These are phyloP conservation scores for Troglohyphantes excavatus DNA, from an alignment of 2,888 invertebrate genomes.

Conservation along the genomic window DNA sequence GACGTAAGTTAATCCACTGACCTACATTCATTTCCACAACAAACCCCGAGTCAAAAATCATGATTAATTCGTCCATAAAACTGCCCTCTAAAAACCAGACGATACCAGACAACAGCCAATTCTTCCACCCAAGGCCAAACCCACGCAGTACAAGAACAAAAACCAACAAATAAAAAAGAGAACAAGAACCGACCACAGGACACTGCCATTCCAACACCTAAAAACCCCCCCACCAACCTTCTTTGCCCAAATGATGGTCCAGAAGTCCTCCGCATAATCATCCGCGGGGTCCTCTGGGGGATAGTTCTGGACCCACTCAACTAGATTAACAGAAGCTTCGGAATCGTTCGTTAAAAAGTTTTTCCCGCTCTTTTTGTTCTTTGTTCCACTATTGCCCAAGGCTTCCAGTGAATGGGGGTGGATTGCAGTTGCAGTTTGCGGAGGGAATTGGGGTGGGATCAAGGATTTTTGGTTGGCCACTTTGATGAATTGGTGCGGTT, in stretches of 20 bases:
- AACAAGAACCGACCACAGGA: conserved; percentile 20
- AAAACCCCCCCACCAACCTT: not conserved
- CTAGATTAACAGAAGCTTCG: conserved; percentile 60
- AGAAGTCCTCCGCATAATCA: conserved; percentile 48
- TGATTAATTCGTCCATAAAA: not conserved
- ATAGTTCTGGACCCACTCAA: conserved; percentile 53
- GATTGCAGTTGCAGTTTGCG: conserved; percentile 31
- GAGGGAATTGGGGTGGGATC: conserved; percentile 29
- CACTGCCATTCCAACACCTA: conserved; percentile 13
- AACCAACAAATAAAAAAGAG: conserved; percentile 9
- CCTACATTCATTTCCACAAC: conserved; percentile 20
- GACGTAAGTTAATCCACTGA: conserved; percentile 12
- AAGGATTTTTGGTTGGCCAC: conserved; percentile 27
- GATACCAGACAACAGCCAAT: conserved; percentile 25
- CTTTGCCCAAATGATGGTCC: not conserved
- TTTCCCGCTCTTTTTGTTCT: not conserved
- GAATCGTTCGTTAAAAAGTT: conserved; percentile 5
- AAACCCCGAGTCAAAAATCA: not conserved
- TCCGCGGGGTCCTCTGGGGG: not conserved
- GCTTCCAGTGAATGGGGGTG: conserved; percentile 57
- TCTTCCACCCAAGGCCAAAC: conserved; percentile 15
- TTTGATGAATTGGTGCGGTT: conserved; percentile 29
- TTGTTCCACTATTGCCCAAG: conserved; percentile 39
- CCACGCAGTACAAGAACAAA: conserved; percentile 26
- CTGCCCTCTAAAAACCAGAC: conserved; percentile 18